These are phyloP conservation scores for Lophura nycthemera DNA, from an alignment of 2,113 vertebrate species.

Conservation along the genomic window DNA sequence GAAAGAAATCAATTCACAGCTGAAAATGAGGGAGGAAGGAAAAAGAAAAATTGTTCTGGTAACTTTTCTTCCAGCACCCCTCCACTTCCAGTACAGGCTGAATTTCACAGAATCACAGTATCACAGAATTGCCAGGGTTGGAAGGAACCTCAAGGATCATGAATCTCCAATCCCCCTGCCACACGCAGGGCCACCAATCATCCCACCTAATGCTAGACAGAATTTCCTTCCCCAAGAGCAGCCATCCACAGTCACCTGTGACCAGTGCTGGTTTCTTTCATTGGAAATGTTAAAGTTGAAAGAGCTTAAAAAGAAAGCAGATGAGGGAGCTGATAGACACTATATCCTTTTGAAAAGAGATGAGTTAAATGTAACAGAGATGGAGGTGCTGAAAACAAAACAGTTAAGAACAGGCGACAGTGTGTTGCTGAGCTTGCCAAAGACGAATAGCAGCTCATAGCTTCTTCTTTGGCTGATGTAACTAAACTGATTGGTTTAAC, in stretches of 20 bases:
- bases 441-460: conserved; percentile 2
- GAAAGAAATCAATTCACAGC: neutral
- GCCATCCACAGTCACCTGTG: neutral
- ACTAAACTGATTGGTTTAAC: conserved; percentile 59
- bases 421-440: neutral
- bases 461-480: conserved; percentile 30
- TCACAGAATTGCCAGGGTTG: no score
- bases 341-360: neutral
- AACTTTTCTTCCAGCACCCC: conserved; percentile 36
- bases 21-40: neutral
- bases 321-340: neutral
- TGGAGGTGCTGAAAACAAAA: conserved; percentile 49
- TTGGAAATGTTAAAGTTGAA: neutral
- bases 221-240: neutral
- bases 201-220: no score
- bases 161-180: no score
- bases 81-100: neutral
- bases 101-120: no score
- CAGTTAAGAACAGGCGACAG: neutral
- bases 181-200: no score
- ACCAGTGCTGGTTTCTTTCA: neutral
- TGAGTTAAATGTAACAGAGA: conserved; percentile 42
- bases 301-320: neutral
- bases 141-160: no score
- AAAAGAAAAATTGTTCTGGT: conserved; percentile 58